These are phyloP conservation scores for Drosophila tsacasi DNA, from an alignment of 1,140 invertebrate genomes.

Conservation along the genomic window DNA sequence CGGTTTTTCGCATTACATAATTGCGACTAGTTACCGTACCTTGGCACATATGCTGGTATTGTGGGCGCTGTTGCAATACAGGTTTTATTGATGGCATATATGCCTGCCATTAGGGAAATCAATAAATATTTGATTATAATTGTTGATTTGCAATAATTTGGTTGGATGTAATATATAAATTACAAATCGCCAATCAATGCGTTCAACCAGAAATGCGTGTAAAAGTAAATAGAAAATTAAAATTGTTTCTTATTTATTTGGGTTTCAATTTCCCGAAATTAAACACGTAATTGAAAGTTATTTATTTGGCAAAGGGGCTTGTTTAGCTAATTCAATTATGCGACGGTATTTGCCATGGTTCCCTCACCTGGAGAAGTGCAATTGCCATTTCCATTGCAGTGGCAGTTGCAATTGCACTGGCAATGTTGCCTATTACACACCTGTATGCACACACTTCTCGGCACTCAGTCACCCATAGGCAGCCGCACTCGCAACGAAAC, in stretches of 20 bases:
- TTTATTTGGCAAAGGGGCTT: slow-evolving; percentile 11
- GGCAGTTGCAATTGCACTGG: slow-evolving; percentile 43
- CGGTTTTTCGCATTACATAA: slow-evolving; percentile 54
- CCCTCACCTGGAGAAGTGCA: slow-evolving; percentile 10
- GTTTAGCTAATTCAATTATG: slow-evolving; percentile 79
- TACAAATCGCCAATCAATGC: slow-evolving; percentile 39
- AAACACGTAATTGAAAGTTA: slow-evolving; percentile 10
- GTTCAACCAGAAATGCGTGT: slow-evolving; percentile 16
- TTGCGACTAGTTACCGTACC: slow-evolving; percentile 44
- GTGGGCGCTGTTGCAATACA: slow-evolving; percentile 17
- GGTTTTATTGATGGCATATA: slow-evolving; percentile 9
- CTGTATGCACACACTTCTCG: slow-evolving; percentile 33
- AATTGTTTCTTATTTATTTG: not conserved
- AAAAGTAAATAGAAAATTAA: slow-evolving; percentile 23
- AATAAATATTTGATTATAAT: slow-evolving; percentile 82
- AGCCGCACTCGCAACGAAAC: slow-evolving; percentile 1
- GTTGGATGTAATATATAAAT: slow-evolving; percentile 56
- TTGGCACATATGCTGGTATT: slow-evolving; percentile 25
- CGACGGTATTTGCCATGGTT: slow-evolving; percentile 35
- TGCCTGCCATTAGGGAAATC: slow-evolving; percentile 67
- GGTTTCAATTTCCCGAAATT: slow-evolving; percentile 16
- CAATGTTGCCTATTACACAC: slow-evolving; percentile 41
- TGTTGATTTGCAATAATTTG: slow-evolving; percentile 79
- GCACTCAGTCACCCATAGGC: slow-evolving; percentile 57
- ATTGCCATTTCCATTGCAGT: slow-evolving; percentile 35